Conservation (phyloP, 2,888 invertebrate species). For the Thysanoteuthis rhombus region DNA sequence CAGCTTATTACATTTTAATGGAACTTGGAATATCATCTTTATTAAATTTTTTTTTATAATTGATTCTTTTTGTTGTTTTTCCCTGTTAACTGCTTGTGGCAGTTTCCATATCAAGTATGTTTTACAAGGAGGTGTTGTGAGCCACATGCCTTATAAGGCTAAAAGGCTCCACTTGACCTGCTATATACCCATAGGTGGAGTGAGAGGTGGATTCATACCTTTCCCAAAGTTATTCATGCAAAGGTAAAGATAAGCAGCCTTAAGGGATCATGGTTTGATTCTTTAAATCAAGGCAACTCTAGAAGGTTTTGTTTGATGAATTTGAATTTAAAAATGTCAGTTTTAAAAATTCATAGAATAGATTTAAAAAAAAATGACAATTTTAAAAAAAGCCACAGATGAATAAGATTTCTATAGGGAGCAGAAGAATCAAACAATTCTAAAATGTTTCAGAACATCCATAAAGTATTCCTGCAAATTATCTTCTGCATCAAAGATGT, state of each 20-base stretch:
- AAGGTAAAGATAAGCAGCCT: no score
- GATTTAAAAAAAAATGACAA: neutral
- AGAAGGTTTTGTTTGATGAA: neutral
- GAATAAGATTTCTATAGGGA: neutral
- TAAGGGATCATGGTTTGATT: neutral
- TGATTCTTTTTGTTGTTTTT: no score
- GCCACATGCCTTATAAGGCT: no score
- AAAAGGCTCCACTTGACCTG: no score
- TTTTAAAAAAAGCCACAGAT: neutral
- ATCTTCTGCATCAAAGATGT: neutral
- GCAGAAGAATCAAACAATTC: neutral
- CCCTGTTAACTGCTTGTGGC: no score
- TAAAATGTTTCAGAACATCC: neutral
- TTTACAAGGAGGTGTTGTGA: no score
- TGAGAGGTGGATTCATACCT: no score
- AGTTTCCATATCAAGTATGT: no score
- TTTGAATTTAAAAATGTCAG: neutral
- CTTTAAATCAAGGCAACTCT: neutral
- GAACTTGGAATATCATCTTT: no score
- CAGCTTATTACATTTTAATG: neutral
- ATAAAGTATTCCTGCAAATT: neutral
- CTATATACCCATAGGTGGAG: no score
- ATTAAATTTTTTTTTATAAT: no score
- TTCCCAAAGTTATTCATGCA: no score
- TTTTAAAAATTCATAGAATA: neutral